phyloP scores from a whole-genome alignment of 2,888 invertebrate genomes.

The Andrena bicolor region DNA sequence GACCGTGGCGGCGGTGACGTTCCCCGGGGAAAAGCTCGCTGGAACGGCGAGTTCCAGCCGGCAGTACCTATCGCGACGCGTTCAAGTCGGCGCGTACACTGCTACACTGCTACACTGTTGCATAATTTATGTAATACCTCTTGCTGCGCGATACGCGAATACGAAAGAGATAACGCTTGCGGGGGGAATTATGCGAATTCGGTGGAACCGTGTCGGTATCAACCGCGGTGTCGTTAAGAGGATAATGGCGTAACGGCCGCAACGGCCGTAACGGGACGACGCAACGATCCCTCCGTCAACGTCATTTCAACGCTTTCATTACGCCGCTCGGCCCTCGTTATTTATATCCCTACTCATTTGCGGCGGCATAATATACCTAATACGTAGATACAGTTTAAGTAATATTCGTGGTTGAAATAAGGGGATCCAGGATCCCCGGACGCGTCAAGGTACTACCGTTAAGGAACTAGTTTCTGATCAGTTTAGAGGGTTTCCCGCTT shows the following conservation, averaged over 20 bases:
- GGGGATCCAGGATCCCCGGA: no score
- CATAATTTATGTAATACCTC: conserved; percentile 63
- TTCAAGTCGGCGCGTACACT: conserved; percentile 56
- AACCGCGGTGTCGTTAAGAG: conserved; percentile 11
- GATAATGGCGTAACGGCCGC: background rate
- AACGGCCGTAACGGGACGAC: background rate
- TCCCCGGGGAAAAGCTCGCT: conserved; percentile 28
- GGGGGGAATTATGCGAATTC: background rate
- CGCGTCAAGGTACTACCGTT: no score
- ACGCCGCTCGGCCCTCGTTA: background rate
- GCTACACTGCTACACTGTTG: conserved; percentile 68
- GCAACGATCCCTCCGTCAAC: background rate
- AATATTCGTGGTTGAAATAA: no score
- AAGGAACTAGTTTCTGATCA: no score
- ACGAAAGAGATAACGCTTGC: conserved; percentile 8
- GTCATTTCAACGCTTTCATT: background rate
- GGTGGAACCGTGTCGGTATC: conserved; percentile 4
- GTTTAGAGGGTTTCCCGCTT: no score
- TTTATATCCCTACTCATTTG: no score
- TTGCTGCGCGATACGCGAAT: conserved; percentile 11
- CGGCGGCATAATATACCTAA: no score
- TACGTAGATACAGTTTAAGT: no score
- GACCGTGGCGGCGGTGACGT: conserved; percentile 22
- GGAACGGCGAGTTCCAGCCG: background rate
- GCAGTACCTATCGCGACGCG: conserved; percentile 12